Percentiles rank a stretch among this genome's conserved stretches.
Conservation (phyloP, 2,888 invertebrate genomes). For the Hyposoter dolosus region DNA sequence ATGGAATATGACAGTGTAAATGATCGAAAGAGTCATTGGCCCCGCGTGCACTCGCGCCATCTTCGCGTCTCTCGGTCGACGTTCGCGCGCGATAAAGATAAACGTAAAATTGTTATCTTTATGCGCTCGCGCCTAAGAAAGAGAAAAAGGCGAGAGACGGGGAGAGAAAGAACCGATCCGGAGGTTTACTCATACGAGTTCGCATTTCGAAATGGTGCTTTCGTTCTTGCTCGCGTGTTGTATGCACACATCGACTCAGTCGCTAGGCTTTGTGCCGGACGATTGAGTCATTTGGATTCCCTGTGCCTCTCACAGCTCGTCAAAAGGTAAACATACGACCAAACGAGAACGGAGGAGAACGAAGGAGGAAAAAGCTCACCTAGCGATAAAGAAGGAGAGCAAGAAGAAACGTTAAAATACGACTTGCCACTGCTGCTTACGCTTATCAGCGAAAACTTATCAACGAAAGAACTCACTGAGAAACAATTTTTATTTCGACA, state of each 20-base stretch:
- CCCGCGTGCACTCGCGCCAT: conserved; percentile 67
- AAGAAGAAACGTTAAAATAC: conserved; percentile 10
- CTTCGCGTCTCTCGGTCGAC: conserved; percentile 49
- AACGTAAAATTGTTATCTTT: conserved; percentile 81
- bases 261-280: conserved; percentile 52
- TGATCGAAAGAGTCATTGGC: conserved; percentile 77
- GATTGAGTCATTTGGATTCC: conserved; percentile 64
- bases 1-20: conserved; percentile 54
- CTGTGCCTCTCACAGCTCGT: conserved; percentile 47
- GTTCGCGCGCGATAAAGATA: conserved; percentile 74
- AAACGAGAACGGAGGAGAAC: conserved; percentile 31
- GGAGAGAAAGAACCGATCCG: neutral
- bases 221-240: conserved; percentile 36
- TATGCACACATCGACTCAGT: conserved; percentile 41
- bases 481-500: conserved; percentile 18
- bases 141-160: neutral
- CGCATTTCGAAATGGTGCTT: conserved; percentile 31
- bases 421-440: neutral
- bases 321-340: conserved; percentile 72
- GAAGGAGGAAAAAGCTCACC: neutral
- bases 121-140: conserved; percentile 59
- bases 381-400: neutral
- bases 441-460: conserved; percentile 44
- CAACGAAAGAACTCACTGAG: conserved; percentile 50
- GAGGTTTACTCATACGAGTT: conserved; percentile 25